These are phyloP conservation scores for Amia ocellicauda DNA, from an alignment of 2,113 vertebrate genomes.

Conservation along the genomic window DNA sequence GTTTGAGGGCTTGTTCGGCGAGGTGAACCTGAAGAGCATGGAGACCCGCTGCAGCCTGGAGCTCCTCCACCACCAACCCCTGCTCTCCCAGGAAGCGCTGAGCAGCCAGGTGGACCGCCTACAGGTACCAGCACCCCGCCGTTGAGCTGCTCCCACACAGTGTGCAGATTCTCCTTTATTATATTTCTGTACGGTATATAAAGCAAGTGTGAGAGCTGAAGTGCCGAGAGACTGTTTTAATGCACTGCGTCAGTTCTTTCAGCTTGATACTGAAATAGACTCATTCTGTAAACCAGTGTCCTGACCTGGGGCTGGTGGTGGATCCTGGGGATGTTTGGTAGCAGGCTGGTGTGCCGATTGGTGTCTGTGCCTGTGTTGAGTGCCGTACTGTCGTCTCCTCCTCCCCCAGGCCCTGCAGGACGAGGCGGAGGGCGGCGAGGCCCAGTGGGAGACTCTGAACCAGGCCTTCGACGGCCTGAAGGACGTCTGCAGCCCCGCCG, in stretches of 20 bases:
- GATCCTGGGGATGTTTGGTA: too few relatives aligned
- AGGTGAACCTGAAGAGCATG: constrained; percentile 45
- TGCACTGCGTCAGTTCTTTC: too few relatives aligned
- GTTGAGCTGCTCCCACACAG: not conserved
- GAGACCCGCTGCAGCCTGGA: constrained; percentile 55
- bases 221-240: not conserved
- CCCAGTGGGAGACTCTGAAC: constrained; percentile 63
- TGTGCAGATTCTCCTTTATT: not conserved
- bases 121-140: constrained; percentile 66
- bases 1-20: constrained; percentile 49
- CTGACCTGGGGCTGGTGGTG: too few relatives aligned
- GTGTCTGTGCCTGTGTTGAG: not conserved
- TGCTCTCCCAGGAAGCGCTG: constrained; percentile 59
- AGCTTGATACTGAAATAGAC: too few relatives aligned
- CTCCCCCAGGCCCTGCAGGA: constrained; percentile 68
- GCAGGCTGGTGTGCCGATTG: too few relatives aligned
- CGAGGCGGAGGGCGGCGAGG: constrained; percentile 57
- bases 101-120: constrained; percentile 55
- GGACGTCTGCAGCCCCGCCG: constrained; percentile 53
- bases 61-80: constrained; percentile 45
- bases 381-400: not conserved
- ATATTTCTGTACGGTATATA: not conserved
- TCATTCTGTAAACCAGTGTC: too few relatives aligned
- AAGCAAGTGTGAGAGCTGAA: not conserved
- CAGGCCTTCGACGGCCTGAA: constrained; percentile 48